A percentile compares a stretch with the other conserved stretches of the same genome.
These are phyloP conservation scores for Falco peregrinus DNA, from an alignment of 2,797 vertebrate species.

Conservation along the genomic window DNA sequence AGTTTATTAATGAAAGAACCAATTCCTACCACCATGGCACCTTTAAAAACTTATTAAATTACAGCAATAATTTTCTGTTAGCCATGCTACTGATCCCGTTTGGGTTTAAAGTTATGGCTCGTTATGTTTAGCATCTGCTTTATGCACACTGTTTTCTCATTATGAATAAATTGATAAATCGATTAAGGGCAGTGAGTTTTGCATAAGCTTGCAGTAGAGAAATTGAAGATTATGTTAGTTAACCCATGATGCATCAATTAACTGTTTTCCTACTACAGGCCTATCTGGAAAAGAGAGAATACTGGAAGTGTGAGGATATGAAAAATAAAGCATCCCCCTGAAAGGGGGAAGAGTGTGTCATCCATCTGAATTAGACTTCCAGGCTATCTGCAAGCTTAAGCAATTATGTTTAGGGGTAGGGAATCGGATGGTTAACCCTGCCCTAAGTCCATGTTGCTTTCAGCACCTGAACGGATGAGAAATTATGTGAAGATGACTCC, in stretches of 20 bases:
- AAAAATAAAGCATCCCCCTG: neutral
- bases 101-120: slow-evolving; percentile 53
- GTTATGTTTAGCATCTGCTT: slow-evolving; percentile 68
- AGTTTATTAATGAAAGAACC: slow-evolving; percentile 12
- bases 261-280: neutral
- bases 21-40: neutral
- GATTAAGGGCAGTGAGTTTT: slow-evolving; percentile 49
- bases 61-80: slow-evolving; percentile 47
- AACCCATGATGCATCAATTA: neutral
- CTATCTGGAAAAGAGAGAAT: neutral
- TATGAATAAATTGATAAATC: slow-evolving; percentile 76
- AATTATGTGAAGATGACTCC: neutral
- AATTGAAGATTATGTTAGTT: slow-evolving; percentile 27
- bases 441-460: neutral
- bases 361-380: neutral
- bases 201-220: slow-evolving; percentile 3
- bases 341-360: neutral
- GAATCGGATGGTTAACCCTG: neutral
- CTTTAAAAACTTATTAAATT: slow-evolving; percentile 55
- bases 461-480: neutral
- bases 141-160: slow-evolving; percentile 55
- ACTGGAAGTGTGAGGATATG: neutral
- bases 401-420: neutral
- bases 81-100: slow-evolving; percentile 19
- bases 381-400: neutral